Percentiles rank a stretch among this genome's conserved stretches.
Evolutionary conservation across 2,888 invertebrate species (phyloP).

Genomic region (Amaurobius ferox): DNA sequence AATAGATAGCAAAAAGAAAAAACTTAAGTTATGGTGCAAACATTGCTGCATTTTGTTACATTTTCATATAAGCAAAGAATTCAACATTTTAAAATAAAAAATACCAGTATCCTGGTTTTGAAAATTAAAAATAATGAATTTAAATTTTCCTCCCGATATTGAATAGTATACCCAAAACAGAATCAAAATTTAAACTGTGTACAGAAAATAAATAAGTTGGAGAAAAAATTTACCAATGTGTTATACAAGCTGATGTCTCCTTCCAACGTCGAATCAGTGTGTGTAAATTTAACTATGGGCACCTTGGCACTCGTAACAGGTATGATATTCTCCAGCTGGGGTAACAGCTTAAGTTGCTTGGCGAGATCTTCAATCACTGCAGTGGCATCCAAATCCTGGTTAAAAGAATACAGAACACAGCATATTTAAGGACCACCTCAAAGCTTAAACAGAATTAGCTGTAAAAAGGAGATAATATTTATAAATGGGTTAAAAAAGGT

Average conservation of each 20-base stretch:
- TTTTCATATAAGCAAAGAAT: too few relatives aligned
- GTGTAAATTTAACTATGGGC: conserved; percentile 81
- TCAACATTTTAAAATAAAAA: background rate
- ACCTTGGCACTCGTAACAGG: conserved; percentile 81
- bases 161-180: background rate
- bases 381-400: conserved; percentile 77
- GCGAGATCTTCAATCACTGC: conserved; percentile 78
- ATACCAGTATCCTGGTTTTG: background rate
- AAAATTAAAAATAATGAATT: background rate
- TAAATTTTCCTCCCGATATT: too few relatives aligned
- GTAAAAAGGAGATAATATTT: too few relatives aligned
- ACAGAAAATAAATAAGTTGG: too few relatives aligned
- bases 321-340: conserved; percentile 78
- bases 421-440: too few relatives aligned
- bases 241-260: conserved; percentile 83
- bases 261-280: conserved; percentile 78
- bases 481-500: too few relatives aligned
- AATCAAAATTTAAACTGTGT: background rate
- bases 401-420: too few relatives aligned
- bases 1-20: too few relatives aligned
- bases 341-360: conserved; percentile 76
- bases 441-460: too few relatives aligned
- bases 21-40: too few relatives aligned
- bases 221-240: conserved; percentile 78
- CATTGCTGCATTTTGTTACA: too few relatives aligned